Percentiles rank a stretch among this genome's conserved stretches.
Evolutionary conservation across 2,797 vertebrate species (phyloP).

Genomic region (Acanthurus lineatus): DNA sequence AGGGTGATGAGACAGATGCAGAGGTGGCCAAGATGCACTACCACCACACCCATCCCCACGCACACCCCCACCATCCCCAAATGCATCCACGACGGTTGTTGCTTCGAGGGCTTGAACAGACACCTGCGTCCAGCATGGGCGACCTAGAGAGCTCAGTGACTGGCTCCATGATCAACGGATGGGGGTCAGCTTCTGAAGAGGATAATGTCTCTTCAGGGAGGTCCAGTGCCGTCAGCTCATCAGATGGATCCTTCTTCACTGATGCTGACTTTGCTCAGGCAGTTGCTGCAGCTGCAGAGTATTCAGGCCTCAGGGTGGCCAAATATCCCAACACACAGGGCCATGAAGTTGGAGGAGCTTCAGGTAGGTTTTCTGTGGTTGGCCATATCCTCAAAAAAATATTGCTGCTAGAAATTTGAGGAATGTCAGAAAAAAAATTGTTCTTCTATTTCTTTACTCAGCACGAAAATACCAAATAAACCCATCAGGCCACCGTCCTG

Average conservation of each 20-base stretch:
- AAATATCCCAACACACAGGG: slow-evolving; percentile 87
- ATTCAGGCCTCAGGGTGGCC: slow-evolving; percentile 93
- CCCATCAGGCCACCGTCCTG: slow-evolving; percentile 91
- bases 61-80: slow-evolving; percentile 80
- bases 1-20: slow-evolving; percentile 93
- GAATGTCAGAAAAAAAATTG: not conserved
- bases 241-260: slow-evolving; percentile 97
- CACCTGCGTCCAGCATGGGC: slow-evolving; percentile 96
- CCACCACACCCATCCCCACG: slow-evolving; percentile 79
- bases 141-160: slow-evolving; percentile 98
- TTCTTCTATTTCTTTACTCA: slow-evolving; percentile 64
- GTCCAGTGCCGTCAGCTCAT: slow-evolving; percentile 95
- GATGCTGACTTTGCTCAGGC: slow-evolving; percentile 99
- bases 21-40: slow-evolving; percentile 95
- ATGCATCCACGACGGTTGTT: slow-evolving; percentile 91
- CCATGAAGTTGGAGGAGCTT: slow-evolving; percentile 76
- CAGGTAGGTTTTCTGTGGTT: slow-evolving; percentile 58
- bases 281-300: slow-evolving; percentile 95
- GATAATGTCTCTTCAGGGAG: slow-evolving; percentile 98
- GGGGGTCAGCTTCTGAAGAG: slow-evolving; percentile 98
- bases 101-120: slow-evolving; percentile 95
- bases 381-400: not conserved
- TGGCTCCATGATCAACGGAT: slow-evolving; percentile 99
- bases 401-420: not conserved
- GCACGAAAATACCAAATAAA: slow-evolving; percentile 95